These are phyloP conservation scores for Sebastes glaucus DNA, from an alignment of 2,797 vertebrate species.

Conservation along the genomic window DNA sequence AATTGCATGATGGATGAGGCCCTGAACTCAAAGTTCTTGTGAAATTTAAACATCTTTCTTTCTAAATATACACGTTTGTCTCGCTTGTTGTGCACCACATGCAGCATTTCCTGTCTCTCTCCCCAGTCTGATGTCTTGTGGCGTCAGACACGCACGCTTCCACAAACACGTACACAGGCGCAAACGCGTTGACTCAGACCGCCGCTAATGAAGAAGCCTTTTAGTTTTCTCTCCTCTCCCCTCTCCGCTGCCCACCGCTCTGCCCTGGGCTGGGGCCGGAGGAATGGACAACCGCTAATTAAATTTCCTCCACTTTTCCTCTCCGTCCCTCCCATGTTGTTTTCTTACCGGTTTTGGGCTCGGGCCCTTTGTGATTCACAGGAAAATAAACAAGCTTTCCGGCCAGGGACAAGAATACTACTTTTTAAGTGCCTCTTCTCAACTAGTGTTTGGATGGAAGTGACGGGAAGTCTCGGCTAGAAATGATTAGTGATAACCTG, in stretches of 20 bases:
- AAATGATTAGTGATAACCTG: neutral
- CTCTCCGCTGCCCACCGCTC: constrained; percentile 44
- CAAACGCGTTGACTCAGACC: constrained; percentile 24
- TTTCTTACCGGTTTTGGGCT: constrained; percentile 75
- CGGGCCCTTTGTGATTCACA: constrained; percentile 68
- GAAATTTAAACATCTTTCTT: constrained; percentile 2
- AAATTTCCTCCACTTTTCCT: constrained; percentile 80
- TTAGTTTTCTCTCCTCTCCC: constrained; percentile 18
- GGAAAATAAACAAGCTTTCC: constrained; percentile 73
- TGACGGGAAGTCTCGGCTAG: neutral
- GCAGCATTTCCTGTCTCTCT: constrained; percentile 48
- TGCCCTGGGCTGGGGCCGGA: constrained; percentile 49
- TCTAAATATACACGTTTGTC: constrained; percentile 17
- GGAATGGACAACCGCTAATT: constrained; percentile 79
- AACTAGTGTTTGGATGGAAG: constrained; percentile 22
- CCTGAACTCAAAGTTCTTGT: neutral
- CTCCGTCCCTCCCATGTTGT: constrained; percentile 67
- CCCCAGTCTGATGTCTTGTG: constrained; percentile 19
- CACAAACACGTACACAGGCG: constrained; percentile 21
- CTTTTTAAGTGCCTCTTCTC: constrained; percentile 53
- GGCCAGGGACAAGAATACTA: constrained; percentile 41
- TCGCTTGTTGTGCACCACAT: constrained; percentile 35
- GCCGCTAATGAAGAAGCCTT: constrained; percentile 53
- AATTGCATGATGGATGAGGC: neutral
- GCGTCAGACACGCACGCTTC: neutral